Evolutionary conservation across 2,888 invertebrate species (phyloP), one percentile per base, ranked within the genome.

Genomic region (Cylindroiulus punctatus): DNA sequence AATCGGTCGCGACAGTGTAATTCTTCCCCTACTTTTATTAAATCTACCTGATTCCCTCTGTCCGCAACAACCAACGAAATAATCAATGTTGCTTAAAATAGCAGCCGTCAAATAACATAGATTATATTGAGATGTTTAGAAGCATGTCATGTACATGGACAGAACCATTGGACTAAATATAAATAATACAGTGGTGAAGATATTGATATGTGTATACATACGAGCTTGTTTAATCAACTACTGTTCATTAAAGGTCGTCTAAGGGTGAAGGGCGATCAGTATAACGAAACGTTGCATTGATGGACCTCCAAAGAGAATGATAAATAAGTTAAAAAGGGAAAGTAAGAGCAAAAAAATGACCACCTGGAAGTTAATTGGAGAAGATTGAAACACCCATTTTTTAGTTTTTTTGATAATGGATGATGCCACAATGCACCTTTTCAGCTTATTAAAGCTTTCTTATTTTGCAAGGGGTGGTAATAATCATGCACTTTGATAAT

Each of bases 321-420:
- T n/a, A 19, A 52, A 52, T n/a, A 52, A 52, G 22, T 7, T 7
- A 57, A 3, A 8, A 22, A 22, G 14, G 22, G 30, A 30, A 76
- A 12, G 8, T 30, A 7, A 22, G 14, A 65, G 30, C 0, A 76
- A 76, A 76, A 44, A 76, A 76, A 76, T 30, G 76, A 14, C 76
- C 76, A 76, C 76, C 76, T 26, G 22, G 76, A 76, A 76, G 76
- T 30, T 76, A 76, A 76, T 76, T 76, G 76, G 76, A 57, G 22
- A 76, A 10, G 30, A 30, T 30, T 30, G 30, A 30, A 4, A 14
- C 30, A 14, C 30, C 14, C 22, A 14, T 26, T 76, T 65, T 65
- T 65, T 22, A 22, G 65, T 65, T 44, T 76, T 76, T 76, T 76
- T 12, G 14, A 26, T 30, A 76, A 76, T 14, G 8, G 76, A 26